phyloP scores from a whole-genome alignment of 2,888 invertebrate species.

The Megastigmus dorsalis region DNA sequence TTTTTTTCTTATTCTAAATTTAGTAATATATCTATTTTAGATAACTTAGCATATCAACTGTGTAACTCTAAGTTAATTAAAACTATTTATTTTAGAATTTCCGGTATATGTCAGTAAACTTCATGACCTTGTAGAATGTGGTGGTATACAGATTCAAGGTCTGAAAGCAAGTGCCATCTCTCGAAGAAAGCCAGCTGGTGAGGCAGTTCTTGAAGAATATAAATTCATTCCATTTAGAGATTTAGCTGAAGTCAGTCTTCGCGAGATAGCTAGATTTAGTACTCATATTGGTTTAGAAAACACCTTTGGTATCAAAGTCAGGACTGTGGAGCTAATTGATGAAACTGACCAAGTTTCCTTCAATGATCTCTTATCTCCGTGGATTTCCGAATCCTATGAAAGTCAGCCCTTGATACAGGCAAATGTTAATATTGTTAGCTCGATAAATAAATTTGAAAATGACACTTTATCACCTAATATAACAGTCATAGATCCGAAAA shows the following conservation, averaged over 20 bases:
- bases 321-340: conserved; percentile 69
- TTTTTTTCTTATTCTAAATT: no score
- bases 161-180: conserved; percentile 77
- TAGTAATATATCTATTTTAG: conserved; percentile 16
- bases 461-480: conserved; percentile 75
- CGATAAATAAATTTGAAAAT: conserved; percentile 70
- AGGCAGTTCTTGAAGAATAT: conserved; percentile 77
- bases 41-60: not conserved
- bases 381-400: conserved; percentile 78
- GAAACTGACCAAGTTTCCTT: conserved; percentile 59
- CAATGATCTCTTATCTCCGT: conserved; percentile 75
- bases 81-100: conserved; percentile 65
- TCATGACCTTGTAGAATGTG: conserved; percentile 74
- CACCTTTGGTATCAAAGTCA: conserved; percentile 66
- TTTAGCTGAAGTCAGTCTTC: conserved; percentile 58
- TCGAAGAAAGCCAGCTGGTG: conserved; percentile 74
- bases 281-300: conserved; percentile 77
- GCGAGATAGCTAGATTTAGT: conserved; percentile 67
- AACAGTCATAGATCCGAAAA: conserved; percentile 78
- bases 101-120: conserved; percentile 71
- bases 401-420: conserved; percentile 83
- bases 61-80: not conserved
- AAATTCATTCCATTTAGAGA: conserved; percentile 76
- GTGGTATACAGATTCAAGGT: conserved; percentile 79
- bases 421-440: conserved; percentile 77